Evolutionary conservation across 2,797 vertebrate genomes (phyloP), one percentile per base, ranked within the genome.

Genomic region (Pseudochaenichthys georgianus): DNA sequence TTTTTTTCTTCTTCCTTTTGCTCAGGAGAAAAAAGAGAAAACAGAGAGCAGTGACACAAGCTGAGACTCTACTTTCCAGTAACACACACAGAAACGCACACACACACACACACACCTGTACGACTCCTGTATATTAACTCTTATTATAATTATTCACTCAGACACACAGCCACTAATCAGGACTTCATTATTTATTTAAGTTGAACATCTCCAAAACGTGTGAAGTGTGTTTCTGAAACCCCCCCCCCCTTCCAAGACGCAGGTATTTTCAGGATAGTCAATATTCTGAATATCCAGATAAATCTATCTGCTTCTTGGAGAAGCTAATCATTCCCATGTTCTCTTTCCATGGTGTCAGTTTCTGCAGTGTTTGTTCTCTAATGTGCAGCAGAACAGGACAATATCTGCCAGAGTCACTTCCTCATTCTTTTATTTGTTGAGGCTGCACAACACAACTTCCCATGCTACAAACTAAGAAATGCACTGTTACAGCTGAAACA

Each of bases 21-120:
- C 23, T 21, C 2, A 16, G 31, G 75, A 83, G 57, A 83, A 79
- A 76, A 88, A 76, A 54, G 82, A 81, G 42, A 48, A 19, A 45
- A 51, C 75, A 7, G 77, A 89, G 28, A 75, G 48, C 68, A 60
- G 28, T 17, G 47, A 70, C 73, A 9, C 73, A 0, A 58, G 15
- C 13, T 52, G 23, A 31, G 45, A 59, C 46, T 47, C 19, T 42
- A 19, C 66, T n/a, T 41, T 34, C 48, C 21, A 59, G 52, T 42
- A 23, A 70, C 74, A 23, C 21, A 21, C 21, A 21, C 21, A 21
- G 21, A 21, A 21, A 21, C 21, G 23, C 21, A 21, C 21, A 21
- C 21, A 28, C 23, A 3, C 34, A 38, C 34, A 38, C 34, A 38
- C 34, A 6, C 55, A 28, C 12, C 5, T 17, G 12, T 21, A 34